Conservation (phyloP, 2,888 invertebrate species). For the Andrena praecox region DNA sequence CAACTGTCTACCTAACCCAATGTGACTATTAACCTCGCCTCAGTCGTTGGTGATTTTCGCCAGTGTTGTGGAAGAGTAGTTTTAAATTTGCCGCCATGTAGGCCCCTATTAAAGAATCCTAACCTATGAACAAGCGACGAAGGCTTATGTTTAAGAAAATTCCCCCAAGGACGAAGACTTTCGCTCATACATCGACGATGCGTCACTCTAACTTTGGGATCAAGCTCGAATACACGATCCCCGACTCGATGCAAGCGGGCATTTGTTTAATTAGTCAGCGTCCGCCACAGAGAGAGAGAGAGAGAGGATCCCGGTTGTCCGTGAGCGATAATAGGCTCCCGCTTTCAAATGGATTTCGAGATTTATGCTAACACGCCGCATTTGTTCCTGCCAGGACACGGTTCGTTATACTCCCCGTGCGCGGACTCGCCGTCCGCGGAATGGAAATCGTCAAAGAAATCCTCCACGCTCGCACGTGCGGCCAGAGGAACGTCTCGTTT, state of each 20-base stretch:
- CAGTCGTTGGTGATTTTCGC: too few relatives aligned
- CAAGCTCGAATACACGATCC: conserved; percentile 77
- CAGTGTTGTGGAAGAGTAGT: too few relatives aligned
- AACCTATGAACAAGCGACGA: not conserved
- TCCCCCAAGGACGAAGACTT: not conserved
- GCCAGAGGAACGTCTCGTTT: conserved; percentile 42
- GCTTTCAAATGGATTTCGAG: conserved; percentile 84
- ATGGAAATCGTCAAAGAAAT: conserved; percentile 65
- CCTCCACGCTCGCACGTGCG: conserved; percentile 49
- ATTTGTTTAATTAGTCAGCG: conserved; percentile 82
- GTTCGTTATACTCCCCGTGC: conserved; percentile 56
- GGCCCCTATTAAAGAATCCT: not conserved
- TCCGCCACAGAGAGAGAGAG: conserved; percentile 48
- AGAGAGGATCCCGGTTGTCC: conserved; percentile 66
- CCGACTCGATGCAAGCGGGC: conserved; percentile 76
- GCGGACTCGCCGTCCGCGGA: conserved; percentile 46
- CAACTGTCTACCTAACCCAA: too few relatives aligned
- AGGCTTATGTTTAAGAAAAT: not conserved
- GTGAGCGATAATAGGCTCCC: conserved; percentile 81
- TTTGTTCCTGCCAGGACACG: conserved; percentile 77
- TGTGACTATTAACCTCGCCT: too few relatives aligned
- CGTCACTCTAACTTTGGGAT: conserved; percentile 56
- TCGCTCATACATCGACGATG: not conserved
- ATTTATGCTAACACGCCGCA: conserved; percentile 84
- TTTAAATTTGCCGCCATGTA: too few relatives aligned